These are phyloP conservation scores for Microplitis manilae DNA, from an alignment of 2,888 invertebrate genomes.

Conservation along the genomic window DNA sequence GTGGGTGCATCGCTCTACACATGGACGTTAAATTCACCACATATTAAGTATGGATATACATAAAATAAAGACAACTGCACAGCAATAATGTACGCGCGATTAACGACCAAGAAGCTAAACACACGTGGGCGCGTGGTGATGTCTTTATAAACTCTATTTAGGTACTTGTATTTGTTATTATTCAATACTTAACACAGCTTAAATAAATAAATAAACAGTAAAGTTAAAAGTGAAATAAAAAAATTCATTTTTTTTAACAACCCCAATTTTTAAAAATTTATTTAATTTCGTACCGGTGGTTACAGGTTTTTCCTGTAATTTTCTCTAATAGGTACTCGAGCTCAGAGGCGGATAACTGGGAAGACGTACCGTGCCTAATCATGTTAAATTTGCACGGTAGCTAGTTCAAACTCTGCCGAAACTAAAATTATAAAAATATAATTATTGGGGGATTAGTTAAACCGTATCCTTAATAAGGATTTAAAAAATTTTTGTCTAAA, in stretches of 20 bases:
- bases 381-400: constrained; percentile 27
- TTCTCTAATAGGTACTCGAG: neutral
- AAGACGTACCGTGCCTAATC: neutral
- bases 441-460: constrained; percentile 1
- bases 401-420: constrained; percentile 32
- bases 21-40: neutral
- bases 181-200: constrained; percentile 12
- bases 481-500: neutral
- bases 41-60: neutral
- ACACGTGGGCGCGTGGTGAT: constrained; percentile 59
- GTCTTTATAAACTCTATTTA: constrained; percentile 58
- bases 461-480: constrained; percentile 6
- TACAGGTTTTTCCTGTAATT: constrained; percentile 11
- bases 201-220: neutral
- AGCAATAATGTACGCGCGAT: neutral
- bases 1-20: constrained; percentile 27
- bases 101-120: constrained; percentile 50
- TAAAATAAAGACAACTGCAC: neutral
- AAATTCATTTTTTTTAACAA: constrained; percentile 1
- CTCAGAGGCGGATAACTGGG: neutral
- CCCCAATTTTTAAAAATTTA: neutral
- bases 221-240: neutral
- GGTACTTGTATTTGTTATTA: constrained; percentile 46
- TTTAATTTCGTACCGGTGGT: constrained; percentile 9
- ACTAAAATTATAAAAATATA: constrained; percentile 2